Conservation (phyloP, 37 sponge, comb jelly and placozoan genomes). For the Chondrilla cf. caribensis region DNA sequence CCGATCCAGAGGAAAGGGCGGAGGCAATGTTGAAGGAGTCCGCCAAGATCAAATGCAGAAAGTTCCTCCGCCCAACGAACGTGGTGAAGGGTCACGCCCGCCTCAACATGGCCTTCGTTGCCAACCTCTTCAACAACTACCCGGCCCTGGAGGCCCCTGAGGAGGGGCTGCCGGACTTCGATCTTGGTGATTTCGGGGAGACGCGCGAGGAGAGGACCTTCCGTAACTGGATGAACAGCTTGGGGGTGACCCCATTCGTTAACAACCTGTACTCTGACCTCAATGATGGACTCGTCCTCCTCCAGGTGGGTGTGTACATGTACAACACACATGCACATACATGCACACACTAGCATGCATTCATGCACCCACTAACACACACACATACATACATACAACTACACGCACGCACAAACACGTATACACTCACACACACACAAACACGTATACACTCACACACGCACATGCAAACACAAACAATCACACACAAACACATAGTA, state of each 20-base stretch:
- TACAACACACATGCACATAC: too few relatives aligned
- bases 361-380: background rate
- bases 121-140: conserved; percentile 94
- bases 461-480: background rate
- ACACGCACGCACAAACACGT: background rate
- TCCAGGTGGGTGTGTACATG: conserved; percentile 68
- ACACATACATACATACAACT: too few relatives aligned
- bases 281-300: conserved; percentile 81
- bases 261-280: conserved; percentile 88
- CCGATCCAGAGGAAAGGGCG: conserved; percentile 75
- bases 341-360: background rate
- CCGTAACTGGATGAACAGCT: conserved; percentile 99
- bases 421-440: background rate
- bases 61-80: conserved; percentile 92
- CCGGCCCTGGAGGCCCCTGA: conserved; percentile 86
- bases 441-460: background rate
- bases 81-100: conserved; percentile 87
- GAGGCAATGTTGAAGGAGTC: conserved; percentile 84
- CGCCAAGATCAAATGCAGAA: conserved; percentile 85
- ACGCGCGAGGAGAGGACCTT: conserved; percentile 95
- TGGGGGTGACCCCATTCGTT: conserved; percentile 93
- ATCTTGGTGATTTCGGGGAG: conserved; percentile 84
- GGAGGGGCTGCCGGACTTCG: conserved; percentile 81
- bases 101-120: conserved; percentile 93
- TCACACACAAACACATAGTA: too few relatives aligned